phyloP scores from a whole-genome alignment of 2,797 vertebrate species.

The Ctenochaetus hawaiiensis region DNA sequence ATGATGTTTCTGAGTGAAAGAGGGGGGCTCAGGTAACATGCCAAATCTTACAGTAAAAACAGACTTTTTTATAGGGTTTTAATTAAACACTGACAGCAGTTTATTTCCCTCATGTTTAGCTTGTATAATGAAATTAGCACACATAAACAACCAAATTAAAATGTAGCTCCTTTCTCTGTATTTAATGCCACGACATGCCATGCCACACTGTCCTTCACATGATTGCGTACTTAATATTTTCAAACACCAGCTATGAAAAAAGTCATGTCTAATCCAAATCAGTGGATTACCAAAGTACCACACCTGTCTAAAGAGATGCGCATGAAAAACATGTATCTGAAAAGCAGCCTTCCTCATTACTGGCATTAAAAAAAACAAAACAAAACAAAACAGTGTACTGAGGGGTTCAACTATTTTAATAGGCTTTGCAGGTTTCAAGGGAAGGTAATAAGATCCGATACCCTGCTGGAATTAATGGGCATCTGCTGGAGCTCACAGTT shows the following conservation, averaged over 20 bases:
- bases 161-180: neutral
- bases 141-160: neutral
- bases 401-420: slow-evolving; percentile 70
- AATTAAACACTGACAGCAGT: neutral
- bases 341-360: slow-evolving; percentile 56
- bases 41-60: slow-evolving; percentile 10
- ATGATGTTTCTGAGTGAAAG: slow-evolving; percentile 46
- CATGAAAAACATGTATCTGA: slow-evolving; percentile 41
- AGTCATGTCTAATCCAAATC: slow-evolving; percentile 43
- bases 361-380: slow-evolving; percentile 27
- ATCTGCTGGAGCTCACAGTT: slow-evolving; percentile 69
- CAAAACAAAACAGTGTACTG: slow-evolving; percentile 32
- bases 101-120: neutral
- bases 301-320: slow-evolving; percentile 44
- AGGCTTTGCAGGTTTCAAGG: slow-evolving; percentile 70
- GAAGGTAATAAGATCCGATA: slow-evolving; percentile 70
- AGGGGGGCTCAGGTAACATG: neutral
- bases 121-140: neutral
- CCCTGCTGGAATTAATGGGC: slow-evolving; percentile 70
- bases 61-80: neutral
- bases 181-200: neutral
- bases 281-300: slow-evolving; percentile 47
- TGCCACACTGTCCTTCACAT: neutral
- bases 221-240: neutral
- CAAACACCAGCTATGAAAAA: slow-evolving; percentile 7